Conservation (phyloP, 1,140 invertebrate genomes). For the Anoplophora glabripennis region DNA sequence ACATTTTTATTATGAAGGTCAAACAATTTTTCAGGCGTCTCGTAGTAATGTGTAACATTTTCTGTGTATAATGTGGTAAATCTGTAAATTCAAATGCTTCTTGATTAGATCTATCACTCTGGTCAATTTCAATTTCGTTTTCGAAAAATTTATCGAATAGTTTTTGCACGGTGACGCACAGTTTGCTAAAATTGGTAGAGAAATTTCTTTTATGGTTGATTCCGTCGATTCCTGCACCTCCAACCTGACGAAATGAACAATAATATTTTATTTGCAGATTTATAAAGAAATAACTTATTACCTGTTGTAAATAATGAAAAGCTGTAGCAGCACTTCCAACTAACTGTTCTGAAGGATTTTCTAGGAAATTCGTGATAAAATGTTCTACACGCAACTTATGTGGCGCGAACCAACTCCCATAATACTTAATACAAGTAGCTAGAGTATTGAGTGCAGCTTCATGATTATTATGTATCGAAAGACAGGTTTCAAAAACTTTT, state of each 20-base stretch:
- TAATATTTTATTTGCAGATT: neutral
- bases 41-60: constrained; percentile 12
- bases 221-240: constrained; percentile 28
- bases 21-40: constrained; percentile 27
- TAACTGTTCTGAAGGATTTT: constrained; percentile 10
- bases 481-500: constrained; percentile 23
- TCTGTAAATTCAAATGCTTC: constrained; percentile 25
- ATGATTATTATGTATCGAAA: constrained; percentile 13
- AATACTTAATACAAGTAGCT: constrained; percentile 16
- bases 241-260: constrained; percentile 22
- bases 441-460: constrained; percentile 15
- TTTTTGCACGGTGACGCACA: constrained; percentile 28
- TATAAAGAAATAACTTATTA: neutral
- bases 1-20: constrained; percentile 27
- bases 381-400: constrained; percentile 23
- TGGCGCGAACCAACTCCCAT: constrained; percentile 23
- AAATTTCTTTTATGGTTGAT: constrained; percentile 30
- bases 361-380: constrained; percentile 17
- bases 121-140: constrained; percentile 24
- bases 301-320: constrained; percentile 27
- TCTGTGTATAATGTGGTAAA: neutral
- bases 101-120: constrained; percentile 4
- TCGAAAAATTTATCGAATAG: constrained; percentile 29
- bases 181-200: constrained; percentile 21
- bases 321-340: constrained; percentile 17